Evolutionary conservation across 2,888 invertebrate species (phyloP), one percentile per base, ranked within the genome.

Genomic region (Philonicus albiceps): DNA sequence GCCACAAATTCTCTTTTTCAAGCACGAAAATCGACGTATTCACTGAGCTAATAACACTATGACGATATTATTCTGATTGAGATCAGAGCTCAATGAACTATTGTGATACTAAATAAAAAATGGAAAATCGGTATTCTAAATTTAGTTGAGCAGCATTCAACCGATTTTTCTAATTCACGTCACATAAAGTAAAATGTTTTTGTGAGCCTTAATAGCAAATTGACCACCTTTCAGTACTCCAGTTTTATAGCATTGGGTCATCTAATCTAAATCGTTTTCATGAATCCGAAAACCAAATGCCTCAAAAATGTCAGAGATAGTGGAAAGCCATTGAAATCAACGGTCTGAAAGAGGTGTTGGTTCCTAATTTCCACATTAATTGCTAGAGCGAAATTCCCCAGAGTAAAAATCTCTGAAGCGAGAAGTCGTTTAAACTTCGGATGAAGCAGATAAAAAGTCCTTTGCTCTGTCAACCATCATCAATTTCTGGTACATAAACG

Each of bases 301-400:
- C 22, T 64, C 64, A 3, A 64, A 64, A 64, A 64, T 64, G 64
- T 22, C 64, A 64, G 27, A 64, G 27, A 64, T 22, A 64, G 64
- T 64, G 19, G 34, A 37, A 74, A 74, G 0, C 31, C 74, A 74
- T 74, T 74, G 37, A 74, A 74, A 19, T 31, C 74, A 74, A 37
- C 74, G 74, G 31, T 37, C 74, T 19, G 31, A n/a, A 74, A 64
- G 37, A 74, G 34, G 31, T 74, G 74, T 74, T 34, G 34, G 34
- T n/a, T 74, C 37, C 74, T 74, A 74, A 74, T 74, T 74, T 74
- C 34, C 74, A 80, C 31, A 80, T 80, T 80, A 49, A 80, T 80
- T 53, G 80, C 40, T 80, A 27, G 13, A 30, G 7, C 6, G 49
- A 49, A 80, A 30, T 80, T 27, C 30, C 30, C 40, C 13, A n/a